These are phyloP conservation scores for Stratiolaelaps scimitus DNA, from an alignment of 1,140 invertebrate genomes.

Conservation along the genomic window DNA sequence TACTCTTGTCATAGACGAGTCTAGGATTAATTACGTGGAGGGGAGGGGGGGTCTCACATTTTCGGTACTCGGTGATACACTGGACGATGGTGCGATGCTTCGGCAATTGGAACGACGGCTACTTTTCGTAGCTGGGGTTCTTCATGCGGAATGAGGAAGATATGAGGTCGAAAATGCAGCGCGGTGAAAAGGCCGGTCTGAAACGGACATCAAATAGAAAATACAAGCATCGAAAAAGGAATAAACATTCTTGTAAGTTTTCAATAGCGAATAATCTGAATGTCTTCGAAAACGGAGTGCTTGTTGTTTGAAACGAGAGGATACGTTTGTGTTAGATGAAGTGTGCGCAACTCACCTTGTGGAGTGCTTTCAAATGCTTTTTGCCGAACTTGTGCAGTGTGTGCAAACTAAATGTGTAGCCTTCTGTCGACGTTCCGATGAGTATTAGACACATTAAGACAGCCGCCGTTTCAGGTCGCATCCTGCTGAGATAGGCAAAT, in stretches of 20 bases:
- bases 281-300: not conserved
- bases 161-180: too few species aligned
- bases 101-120: too few species aligned
- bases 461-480: too few species aligned
- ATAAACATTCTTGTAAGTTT: not conserved
- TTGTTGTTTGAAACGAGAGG: not conserved
- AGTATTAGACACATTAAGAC: too few species aligned
- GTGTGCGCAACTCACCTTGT: not conserved
- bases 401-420: not conserved
- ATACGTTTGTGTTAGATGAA: not conserved
- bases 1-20: too few species aligned
- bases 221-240: not conserved
- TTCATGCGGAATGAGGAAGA: too few species aligned
- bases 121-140: too few species aligned
- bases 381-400: conserved; percentile 10
- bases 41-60: too few species aligned
- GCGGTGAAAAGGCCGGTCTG: not conserved
- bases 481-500: too few species aligned
- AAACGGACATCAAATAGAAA: not conserved
- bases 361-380: not conserved
- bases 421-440: not conserved
- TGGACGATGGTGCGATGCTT: too few species aligned
- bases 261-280: not conserved
- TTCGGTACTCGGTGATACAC: too few species aligned
- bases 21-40: too few species aligned